Conservation (phyloP, 2,113 vertebrate genomes). For the Silurus glanis region DNA sequence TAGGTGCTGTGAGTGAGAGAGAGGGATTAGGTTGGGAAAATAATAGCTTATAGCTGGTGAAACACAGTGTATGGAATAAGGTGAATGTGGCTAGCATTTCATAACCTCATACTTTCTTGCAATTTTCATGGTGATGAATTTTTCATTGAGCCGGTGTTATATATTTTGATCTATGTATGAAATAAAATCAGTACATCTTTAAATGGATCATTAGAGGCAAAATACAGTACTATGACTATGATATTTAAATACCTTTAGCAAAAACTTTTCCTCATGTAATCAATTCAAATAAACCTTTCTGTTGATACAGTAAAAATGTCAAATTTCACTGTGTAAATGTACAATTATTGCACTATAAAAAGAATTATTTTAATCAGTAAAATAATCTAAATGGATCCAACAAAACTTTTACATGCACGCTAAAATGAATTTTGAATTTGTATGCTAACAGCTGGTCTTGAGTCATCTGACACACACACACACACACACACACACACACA, state of each 20-base stretch:
- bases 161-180: neutral
- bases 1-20: constrained; percentile 63
- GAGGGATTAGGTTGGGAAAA: constrained; percentile 70
- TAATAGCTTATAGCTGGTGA: constrained; percentile 68
- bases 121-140: neutral
- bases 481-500: constrained; percentile 41
- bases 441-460: constrained; percentile 77
- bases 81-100: constrained; percentile 63
- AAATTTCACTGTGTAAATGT: neutral
- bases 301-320: neutral
- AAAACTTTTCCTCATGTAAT: neutral
- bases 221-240: neutral
- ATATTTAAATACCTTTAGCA: neutral
- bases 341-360: neutral
- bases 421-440: constrained; percentile 43
- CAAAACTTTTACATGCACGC: constrained; percentile 46
- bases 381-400: constrained; percentile 55
- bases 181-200: neutral
- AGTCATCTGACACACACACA: constrained; percentile 71
- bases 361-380: neutral
- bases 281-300: neutral
- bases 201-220: neutral
- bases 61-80: constrained; percentile 64
- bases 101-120: constrained; percentile 80
- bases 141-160: neutral